Percentiles rank a stretch among this genome's conserved stretches.
phyloP scores from a whole-genome alignment of 2,888 invertebrate genomes.

The Habroteleia sp. region DNA sequence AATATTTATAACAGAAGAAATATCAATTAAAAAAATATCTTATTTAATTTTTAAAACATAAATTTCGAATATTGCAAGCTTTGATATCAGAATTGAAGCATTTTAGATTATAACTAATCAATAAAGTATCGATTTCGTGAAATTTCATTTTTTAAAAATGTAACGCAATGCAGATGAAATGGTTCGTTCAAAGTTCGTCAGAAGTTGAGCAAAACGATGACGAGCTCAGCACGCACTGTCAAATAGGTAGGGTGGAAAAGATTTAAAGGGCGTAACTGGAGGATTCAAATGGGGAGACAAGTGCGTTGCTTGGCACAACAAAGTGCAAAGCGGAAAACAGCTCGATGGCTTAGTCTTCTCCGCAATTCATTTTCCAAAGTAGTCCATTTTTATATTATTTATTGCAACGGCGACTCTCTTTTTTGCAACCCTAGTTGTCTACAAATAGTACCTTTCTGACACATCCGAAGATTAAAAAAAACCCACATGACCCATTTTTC shows the following conservation, averaged over 20 bases:
- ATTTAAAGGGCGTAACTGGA: constrained; percentile 49
- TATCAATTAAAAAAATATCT: too few relatives aligned
- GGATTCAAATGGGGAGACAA: constrained; percentile 62
- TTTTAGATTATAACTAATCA: too few relatives aligned
- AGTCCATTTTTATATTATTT: constrained; percentile 71
- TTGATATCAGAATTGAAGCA: too few relatives aligned
- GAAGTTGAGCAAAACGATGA: constrained; percentile 54
- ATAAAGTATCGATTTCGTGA: too few relatives aligned
- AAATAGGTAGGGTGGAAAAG: constrained; percentile 44
- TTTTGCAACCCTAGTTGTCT: constrained; percentile 15
- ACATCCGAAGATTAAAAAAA: constrained; percentile 35
- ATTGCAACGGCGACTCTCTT: constrained; percentile 42
- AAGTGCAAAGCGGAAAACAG: constrained; percentile 64
- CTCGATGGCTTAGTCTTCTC: constrained; percentile 51
- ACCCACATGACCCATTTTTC: constrained; percentile 25
- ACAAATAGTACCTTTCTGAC: constrained; percentile 13
- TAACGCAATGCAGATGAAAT: constrained; percentile 32
- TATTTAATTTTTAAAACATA: too few relatives aligned
- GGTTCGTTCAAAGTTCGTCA: constrained; percentile 45
- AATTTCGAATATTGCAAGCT: too few relatives aligned
- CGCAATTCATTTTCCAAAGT: constrained; percentile 71
- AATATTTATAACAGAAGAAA: too few relatives aligned
- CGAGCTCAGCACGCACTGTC: constrained; percentile 55
- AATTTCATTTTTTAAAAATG: constrained; percentile 16
- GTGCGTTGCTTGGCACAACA: constrained; percentile 66